A percentile compares a stretch with the other conserved stretches of the same genome.
Evolutionary conservation across 2,888 invertebrate genomes (phyloP).

Genomic region (Papilio protenor): DNA sequence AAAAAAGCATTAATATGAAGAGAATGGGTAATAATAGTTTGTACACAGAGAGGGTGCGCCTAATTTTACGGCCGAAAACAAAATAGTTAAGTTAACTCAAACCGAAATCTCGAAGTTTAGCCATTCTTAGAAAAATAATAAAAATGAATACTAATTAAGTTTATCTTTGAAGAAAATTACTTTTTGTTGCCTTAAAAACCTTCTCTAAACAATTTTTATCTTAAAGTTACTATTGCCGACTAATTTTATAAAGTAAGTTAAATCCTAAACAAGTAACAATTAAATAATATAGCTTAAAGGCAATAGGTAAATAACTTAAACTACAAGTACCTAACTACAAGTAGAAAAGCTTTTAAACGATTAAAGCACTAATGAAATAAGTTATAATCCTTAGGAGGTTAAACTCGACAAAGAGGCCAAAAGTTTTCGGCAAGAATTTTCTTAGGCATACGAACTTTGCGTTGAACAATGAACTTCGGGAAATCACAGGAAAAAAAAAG

Average conservation of each 20-base stretch:
- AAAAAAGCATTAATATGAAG: slow-evolving; percentile 58
- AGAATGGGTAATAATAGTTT: slow-evolving; percentile 60
- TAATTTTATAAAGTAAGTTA: not conserved
- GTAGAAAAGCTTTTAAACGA: slow-evolving; percentile 20
- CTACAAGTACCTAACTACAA: slow-evolving; percentile 15
- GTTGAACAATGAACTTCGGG: slow-evolving; percentile 23
- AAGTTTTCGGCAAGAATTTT: slow-evolving; percentile 30
- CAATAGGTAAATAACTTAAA: not conserved
- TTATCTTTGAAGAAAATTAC: not conserved
- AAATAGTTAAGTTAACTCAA: slow-evolving; percentile 43
- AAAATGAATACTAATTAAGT: not conserved
- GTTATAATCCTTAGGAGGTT: slow-evolving; percentile 21
- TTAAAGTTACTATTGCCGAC: not conserved
- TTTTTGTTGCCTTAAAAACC: not conserved
- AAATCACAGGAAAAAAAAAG: slow-evolving; percentile 5
- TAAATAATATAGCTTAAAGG: not conserved
- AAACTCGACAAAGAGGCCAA: slow-evolving; percentile 32
- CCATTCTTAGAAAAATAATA: not conserved
- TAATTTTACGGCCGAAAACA: slow-evolving; percentile 48
- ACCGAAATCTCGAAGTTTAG: not conserved
- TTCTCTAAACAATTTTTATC: not conserved
- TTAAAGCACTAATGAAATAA: slow-evolving; percentile 37
- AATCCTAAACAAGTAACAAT: not conserved
- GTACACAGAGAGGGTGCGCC: slow-evolving; percentile 48
- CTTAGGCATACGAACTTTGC: slow-evolving; percentile 28